Percentiles rank a stretch among this genome's conserved stretches.
phyloP scores from a whole-genome alignment of 2,797 vertebrate species.

The Meda fulgida region DNA sequence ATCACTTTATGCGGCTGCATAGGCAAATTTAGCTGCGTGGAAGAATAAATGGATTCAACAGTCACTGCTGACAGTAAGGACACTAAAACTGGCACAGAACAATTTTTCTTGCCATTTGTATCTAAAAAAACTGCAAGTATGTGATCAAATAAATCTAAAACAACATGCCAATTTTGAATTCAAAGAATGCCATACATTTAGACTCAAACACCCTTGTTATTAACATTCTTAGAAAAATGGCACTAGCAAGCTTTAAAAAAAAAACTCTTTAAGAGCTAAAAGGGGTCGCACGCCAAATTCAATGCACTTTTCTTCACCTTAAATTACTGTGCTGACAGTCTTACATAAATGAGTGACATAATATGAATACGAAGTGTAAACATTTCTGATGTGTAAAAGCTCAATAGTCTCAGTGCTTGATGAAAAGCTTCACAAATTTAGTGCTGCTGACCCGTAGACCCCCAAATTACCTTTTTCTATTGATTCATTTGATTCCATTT shows the following conservation, averaged over 20 bases:
- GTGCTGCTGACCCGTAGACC: conserved; percentile 36
- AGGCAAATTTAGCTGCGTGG: background rate
- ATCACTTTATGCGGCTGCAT: background rate
- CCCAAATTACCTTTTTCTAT: conserved; percentile 45
- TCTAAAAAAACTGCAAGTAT: conserved; percentile 12
- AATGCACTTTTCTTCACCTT: conserved; percentile 23
- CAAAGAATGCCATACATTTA: background rate
- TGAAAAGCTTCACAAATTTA: conserved; percentile 37
- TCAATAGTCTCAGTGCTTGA: conserved; percentile 21
- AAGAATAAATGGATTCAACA: conserved; percentile 3
- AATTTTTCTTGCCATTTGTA: background rate
- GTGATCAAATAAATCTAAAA: conserved; percentile 13
- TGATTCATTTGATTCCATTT: conserved; percentile 47
- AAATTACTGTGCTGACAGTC: background rate
- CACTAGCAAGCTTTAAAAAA: background rate
- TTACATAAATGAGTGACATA: conserved; percentile 21
- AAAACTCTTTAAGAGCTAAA: background rate
- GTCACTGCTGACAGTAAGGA: conserved; percentile 14
- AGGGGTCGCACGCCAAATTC: background rate
- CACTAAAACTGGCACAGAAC: background rate
- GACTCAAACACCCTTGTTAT: background rate
- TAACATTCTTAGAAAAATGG: background rate
- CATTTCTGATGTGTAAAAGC: conserved; percentile 32
- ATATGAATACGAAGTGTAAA: conserved; percentile 34
- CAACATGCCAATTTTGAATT: background rate